These are phyloP conservation scores for Lasioglossum morio DNA, from an alignment of 2,888 invertebrate genomes.

Conservation along the genomic window DNA sequence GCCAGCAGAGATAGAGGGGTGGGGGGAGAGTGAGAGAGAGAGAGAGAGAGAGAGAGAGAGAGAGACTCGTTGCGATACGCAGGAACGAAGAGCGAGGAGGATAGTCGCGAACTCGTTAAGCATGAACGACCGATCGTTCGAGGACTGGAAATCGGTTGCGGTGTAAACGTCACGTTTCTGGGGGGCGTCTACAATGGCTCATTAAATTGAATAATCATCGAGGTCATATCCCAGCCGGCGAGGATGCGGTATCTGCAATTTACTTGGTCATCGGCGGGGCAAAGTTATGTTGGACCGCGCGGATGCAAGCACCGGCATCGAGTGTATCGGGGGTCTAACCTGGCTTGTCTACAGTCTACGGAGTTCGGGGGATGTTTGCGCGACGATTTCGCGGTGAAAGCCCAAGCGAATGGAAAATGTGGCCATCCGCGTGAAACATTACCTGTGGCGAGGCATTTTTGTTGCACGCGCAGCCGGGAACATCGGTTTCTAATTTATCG, in stretches of 20 bases:
- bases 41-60: neutral
- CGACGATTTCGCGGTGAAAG: conserved; percentile 21
- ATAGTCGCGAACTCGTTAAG: conserved; percentile 65
- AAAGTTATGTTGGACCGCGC: conserved; percentile 54
- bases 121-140: conserved; percentile 69
- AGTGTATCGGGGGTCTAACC: conserved; percentile 37
- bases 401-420: neutral
- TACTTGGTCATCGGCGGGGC: conserved; percentile 61
- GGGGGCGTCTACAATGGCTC: conserved; percentile 74
- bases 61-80: neutral
- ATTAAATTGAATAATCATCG: conserved; percentile 81
- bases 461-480: neutral
- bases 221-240: conserved; percentile 68
- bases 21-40: neutral
- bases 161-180: conserved; percentile 81
- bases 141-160: conserved; percentile 72
- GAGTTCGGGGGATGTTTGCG: conserved; percentile 17
- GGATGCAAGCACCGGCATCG: conserved; percentile 28
- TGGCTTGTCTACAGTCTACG: conserved; percentile 8
- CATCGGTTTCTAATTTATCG: conserved; percentile 1
- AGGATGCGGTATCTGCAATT: conserved; percentile 65
- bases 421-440: neutral
- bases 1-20: neutral
- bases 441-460: neutral
- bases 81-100: neutral